Evolutionary conservation across 2,797 vertebrate species (phyloP).

Genomic region (Spinibarbus caldwelli): DNA sequence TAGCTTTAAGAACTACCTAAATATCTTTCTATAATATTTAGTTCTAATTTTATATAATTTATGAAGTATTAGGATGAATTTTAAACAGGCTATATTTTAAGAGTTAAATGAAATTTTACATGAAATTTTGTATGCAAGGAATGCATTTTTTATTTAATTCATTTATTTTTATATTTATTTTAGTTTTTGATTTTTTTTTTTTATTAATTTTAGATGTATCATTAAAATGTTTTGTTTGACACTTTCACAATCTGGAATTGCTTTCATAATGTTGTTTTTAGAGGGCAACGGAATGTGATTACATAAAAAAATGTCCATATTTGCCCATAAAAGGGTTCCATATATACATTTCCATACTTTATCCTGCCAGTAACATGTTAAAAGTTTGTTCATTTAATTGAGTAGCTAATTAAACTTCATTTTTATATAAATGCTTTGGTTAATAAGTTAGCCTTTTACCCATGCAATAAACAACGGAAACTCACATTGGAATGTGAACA

Average conservation of each 20-base stretch:
- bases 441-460: neutral
- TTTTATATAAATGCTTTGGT: neutral
- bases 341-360: neutral
- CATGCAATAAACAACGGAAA: slow-evolving; percentile 40
- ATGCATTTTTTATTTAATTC: slow-evolving; percentile 1
- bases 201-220: neutral
- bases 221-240: neutral
- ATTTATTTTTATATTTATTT: neutral
- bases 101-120: neutral
- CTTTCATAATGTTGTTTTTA: neutral
- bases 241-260: neutral
- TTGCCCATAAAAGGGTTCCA: neutral
- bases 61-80: neutral
- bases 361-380: neutral
- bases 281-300: neutral
- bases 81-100: neutral
- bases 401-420: neutral
- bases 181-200: neutral
- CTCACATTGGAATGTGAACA: slow-evolving; percentile 10
- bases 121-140: neutral
- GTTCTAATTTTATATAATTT: neutral
- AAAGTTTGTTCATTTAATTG: neutral
- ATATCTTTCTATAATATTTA: neutral
- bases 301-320: neutral
- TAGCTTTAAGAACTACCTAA: neutral